Evolutionary conservation across 2,113 vertebrate species (phyloP).

Genomic region (Neogobius melanostomus): DNA sequence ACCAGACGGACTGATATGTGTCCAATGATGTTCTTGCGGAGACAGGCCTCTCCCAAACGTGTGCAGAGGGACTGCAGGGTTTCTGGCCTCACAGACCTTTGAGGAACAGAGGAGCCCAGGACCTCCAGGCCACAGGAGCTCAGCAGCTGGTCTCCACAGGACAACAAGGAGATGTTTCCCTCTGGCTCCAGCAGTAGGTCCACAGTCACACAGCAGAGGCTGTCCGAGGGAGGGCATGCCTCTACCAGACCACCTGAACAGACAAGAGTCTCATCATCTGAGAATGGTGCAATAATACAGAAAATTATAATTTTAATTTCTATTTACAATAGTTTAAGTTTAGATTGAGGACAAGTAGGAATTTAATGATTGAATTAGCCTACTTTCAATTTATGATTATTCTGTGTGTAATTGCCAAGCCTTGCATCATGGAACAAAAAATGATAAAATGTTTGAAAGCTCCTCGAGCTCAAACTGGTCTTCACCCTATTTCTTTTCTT

Average conservation of each 20-base stretch:
- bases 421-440: no score
- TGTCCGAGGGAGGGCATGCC: slow-evolving; percentile 80
- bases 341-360: no score
- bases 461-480: no score
- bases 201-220: slow-evolving; percentile 82
- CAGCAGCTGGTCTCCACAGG: slow-evolving; percentile 85
- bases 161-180: slow-evolving; percentile 77
- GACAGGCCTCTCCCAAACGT: slow-evolving; percentile 80
- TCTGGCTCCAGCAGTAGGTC: slow-evolving; percentile 88
- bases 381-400: no score
- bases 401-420: no score
- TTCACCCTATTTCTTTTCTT: no score
- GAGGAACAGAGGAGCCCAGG: slow-evolving; percentile 80
- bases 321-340: no score
- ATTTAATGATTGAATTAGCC: no score
- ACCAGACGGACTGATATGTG: slow-evolving; percentile 85
- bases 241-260: slow-evolving; percentile 85
- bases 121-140: slow-evolving; percentile 74
- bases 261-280: not conserved
- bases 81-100: slow-evolving; percentile 79
- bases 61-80: slow-evolving; percentile 76
- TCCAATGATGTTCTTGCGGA: slow-evolving; percentile 74
- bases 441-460: no score
- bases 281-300: not conserved
- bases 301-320: no score